These are phyloP conservation scores for Andrena haemorrhoa DNA, from an alignment of 2,888 invertebrate species.

Conservation along the genomic window DNA sequence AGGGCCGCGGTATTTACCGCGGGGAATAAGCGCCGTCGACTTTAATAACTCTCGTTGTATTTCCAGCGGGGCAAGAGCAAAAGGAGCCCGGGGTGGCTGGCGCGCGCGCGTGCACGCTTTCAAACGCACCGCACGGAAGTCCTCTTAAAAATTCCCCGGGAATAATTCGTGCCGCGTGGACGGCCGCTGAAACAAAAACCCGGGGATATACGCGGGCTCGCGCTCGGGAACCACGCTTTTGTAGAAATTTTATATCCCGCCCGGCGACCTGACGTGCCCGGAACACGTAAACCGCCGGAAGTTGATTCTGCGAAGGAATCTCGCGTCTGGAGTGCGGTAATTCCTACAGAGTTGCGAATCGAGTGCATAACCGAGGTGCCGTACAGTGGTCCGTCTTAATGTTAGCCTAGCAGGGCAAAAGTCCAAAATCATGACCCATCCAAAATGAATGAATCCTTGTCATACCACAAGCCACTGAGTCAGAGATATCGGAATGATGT, in stretches of 20 bases:
- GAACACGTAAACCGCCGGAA: constrained; percentile 11
- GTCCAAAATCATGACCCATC: too few relatives aligned
- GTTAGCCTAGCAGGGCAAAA: too few relatives aligned
- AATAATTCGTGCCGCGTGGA: constrained; percentile 42
- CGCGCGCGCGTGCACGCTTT: constrained; percentile 37
- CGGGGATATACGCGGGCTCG: constrained; percentile 17
- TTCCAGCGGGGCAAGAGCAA: constrained; percentile 25
- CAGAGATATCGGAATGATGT: too few relatives aligned
- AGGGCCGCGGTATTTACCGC: constrained; percentile 28
- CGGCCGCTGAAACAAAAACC: constrained; percentile 31
- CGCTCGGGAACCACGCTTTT: constrained; percentile 22
- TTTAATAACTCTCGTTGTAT: constrained; percentile 48
- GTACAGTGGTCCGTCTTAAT: too few relatives aligned
- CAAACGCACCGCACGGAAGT: constrained; percentile 51
- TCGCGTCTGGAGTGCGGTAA: not conserved
- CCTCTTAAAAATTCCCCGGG: constrained; percentile 51
- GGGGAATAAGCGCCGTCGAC: constrained; percentile 36
- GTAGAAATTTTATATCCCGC: constrained; percentile 32
- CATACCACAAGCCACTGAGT: too few relatives aligned
- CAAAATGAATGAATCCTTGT: too few relatives aligned
- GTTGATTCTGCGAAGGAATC: constrained; percentile 14
- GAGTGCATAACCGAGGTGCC: not conserved
- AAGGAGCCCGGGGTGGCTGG: constrained; percentile 9
- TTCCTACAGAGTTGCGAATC: not conserved
- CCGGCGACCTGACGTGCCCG: constrained; percentile 22